Percentiles rank a stretch among this genome's conserved stretches.
These are phyloP conservation scores for Lycophotia porphyrea DNA, from an alignment of 2,888 invertebrate species.

Conservation along the genomic window DNA sequence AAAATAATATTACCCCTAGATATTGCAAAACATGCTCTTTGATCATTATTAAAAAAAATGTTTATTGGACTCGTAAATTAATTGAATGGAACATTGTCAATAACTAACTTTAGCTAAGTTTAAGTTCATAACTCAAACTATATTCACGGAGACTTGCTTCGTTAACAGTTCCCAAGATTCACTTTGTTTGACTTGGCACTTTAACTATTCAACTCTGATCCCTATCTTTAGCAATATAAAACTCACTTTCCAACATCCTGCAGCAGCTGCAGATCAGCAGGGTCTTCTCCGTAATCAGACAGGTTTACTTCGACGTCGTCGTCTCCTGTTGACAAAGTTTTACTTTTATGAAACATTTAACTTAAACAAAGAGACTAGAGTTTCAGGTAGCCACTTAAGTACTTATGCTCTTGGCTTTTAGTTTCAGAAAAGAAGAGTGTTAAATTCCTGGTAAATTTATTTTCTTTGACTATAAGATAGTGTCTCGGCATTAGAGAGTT, in stretches of 20 bases:
- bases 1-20: not conserved
- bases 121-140: slow-evolving; percentile 32
- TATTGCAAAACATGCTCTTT: not conserved
- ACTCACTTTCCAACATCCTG: slow-evolving; percentile 93
- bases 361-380: not conserved
- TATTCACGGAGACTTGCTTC: slow-evolving; percentile 30
- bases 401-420: not conserved
- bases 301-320: slow-evolving; percentile 84
- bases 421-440: not conserved
- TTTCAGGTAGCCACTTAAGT: slow-evolving; percentile 1
- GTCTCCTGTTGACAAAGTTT: slow-evolving; percentile 82
- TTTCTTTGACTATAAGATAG: not conserved
- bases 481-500: not conserved
- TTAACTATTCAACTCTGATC: slow-evolving; percentile 16
- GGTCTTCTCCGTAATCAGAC: slow-evolving; percentile 92
- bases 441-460: not conserved
- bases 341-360: slow-evolving; percentile 16
- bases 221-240: not conserved
- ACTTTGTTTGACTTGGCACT: slow-evolving; percentile 48
- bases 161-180: slow-evolving; percentile 26
- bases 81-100: slow-evolving; percentile 12
- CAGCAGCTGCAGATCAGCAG: slow-evolving; percentile 91
- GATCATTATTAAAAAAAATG: not conserved
- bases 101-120: not conserved
- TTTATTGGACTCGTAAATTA: not conserved